Evolutionary conservation across 1,140 invertebrate species (phyloP), one percentile per base, ranked within the genome.

Genomic region (Brachystomella parvula): DNA sequence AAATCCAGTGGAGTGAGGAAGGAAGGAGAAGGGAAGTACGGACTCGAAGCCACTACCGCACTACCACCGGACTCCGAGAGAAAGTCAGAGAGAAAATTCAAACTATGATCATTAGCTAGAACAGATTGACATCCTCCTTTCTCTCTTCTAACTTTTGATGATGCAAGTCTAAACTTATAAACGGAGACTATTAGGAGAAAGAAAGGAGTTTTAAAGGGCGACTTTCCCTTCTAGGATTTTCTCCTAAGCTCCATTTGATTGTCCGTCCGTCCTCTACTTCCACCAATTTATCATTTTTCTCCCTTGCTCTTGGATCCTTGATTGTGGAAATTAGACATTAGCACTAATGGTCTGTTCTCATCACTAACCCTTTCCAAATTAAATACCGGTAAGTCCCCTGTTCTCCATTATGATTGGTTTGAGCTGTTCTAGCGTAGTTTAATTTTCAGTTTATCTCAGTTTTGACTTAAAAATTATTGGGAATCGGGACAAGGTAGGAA

Each of bases 141-240:
- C 35, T 68, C 58, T 61, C 47, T 59, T 65, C 63, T 57, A 68
- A 68, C 67, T 68, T 68, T 68, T 68, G 57, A 68, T 68, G 57
- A 68, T 64, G 62, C 35, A 39, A 68, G 53, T 65, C 61, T 61
- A 68, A 68, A 68, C 44, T 68, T 68, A 35, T 39, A 39, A 39
- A 39, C 35, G 6, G 35, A 19, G 19, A 39, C 35, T 39, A 39
- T 39, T 39, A 39, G 35, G 35, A 39, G 19, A 39, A 39, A 60
- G 28, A 19, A 3, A 17, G 12, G 57, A 29, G 30, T 28, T 21
- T 59, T 17, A 30, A 26, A 53, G 49, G 24, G 9, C 9, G 15
- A 19, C 49, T 53, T 21, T 53, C 6, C 6, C 35, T 39, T 19
- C 35, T 39, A 19, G 35, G 19, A 19, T 53, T 66, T 66, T 30